phyloP scores from a whole-genome alignment of 35 echinoderm and acorn worm species.

The Antedon bifida region DNA sequence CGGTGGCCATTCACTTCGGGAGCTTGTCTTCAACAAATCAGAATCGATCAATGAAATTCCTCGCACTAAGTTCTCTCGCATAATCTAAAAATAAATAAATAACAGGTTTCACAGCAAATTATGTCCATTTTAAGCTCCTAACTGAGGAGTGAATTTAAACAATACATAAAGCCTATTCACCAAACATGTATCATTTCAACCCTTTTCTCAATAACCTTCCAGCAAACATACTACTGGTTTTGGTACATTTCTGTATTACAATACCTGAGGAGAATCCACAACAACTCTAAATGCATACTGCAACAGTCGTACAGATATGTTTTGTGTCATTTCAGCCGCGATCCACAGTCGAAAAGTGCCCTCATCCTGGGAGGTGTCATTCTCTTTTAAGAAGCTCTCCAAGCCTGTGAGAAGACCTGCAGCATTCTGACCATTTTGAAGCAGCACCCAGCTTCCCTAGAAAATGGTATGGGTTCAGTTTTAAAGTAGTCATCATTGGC shows the following conservation, averaged over 20 bases:
- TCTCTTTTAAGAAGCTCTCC: conserved; percentile 55
- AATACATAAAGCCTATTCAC: too few relatives aligned
- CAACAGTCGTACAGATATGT: conserved; percentile 47
- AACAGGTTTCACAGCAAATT: not conserved
- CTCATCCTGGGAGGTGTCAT: conserved; percentile 52
- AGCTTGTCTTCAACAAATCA: conserved; percentile 66
- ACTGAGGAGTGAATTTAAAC: too few relatives aligned
- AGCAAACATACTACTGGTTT: too few relatives aligned
- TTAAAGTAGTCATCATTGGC: not conserved
- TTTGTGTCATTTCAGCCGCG: conserved; percentile 51
- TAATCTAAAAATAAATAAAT: conserved; percentile 27
- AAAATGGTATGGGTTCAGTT: not conserved
- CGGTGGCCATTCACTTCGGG: conserved; percentile 63
- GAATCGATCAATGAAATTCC: conserved; percentile 38
- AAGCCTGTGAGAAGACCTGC: conserved; percentile 47
- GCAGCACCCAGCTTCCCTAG: conserved; percentile 74
- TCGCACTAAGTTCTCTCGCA: conserved; percentile 51
- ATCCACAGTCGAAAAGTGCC: conserved; percentile 83
- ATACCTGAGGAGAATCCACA: conserved; percentile 62
- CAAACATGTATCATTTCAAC: too few relatives aligned
- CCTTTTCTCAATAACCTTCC: too few relatives aligned
- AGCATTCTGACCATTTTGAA: conserved; percentile 85
- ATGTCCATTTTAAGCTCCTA: too few relatives aligned
- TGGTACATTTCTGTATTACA: too few relatives aligned
- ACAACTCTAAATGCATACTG: conserved; percentile 75